Evolutionary conservation across 37 sponge, comb jelly and placozoan species (phyloP).

Genomic region (Dysidea cf. avara): DNA sequence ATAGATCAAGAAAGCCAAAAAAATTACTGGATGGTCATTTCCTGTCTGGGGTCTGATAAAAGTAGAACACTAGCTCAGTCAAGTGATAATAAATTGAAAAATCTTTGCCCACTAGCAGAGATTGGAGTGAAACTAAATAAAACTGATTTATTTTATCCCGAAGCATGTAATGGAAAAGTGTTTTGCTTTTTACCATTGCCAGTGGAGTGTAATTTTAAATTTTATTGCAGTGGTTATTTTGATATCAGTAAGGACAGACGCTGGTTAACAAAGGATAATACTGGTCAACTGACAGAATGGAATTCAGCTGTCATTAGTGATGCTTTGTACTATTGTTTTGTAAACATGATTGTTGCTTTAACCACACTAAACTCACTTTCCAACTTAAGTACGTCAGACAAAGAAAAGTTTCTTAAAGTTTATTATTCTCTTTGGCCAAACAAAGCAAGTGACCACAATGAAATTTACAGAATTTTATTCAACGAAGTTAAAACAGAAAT

Average conservation of each 20-base stretch:
- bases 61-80: neutral
- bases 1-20: neutral
- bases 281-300: conserved; percentile 32
- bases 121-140: conserved; percentile 22
- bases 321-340: conserved; percentile 38
- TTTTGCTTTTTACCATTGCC: conserved; percentile 71
- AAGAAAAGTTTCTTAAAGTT: conserved; percentile 6
- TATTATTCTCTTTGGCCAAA: conserved; percentile 58
- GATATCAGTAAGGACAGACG: conserved; percentile 53
- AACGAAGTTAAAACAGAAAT: neutral
- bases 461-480: neutral
- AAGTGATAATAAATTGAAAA: neutral
- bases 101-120: conserved; percentile 39
- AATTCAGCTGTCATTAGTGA: conserved; percentile 37
- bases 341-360: conserved; percentile 19
- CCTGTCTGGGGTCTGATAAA: conserved; percentile 2
- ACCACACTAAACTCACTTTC: neutral
- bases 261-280: conserved; percentile 15
- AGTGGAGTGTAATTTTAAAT: conserved; percentile 18
- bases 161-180: neutral
- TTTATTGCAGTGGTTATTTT: conserved; percentile 65
- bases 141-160: neutral
- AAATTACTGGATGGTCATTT: conserved; percentile 25
- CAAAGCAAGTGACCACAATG: neutral
- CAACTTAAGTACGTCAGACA: neutral